phyloP scores from a whole-genome alignment of 2,797 vertebrate genomes.

The Mormyrops boulengeri region DNA sequence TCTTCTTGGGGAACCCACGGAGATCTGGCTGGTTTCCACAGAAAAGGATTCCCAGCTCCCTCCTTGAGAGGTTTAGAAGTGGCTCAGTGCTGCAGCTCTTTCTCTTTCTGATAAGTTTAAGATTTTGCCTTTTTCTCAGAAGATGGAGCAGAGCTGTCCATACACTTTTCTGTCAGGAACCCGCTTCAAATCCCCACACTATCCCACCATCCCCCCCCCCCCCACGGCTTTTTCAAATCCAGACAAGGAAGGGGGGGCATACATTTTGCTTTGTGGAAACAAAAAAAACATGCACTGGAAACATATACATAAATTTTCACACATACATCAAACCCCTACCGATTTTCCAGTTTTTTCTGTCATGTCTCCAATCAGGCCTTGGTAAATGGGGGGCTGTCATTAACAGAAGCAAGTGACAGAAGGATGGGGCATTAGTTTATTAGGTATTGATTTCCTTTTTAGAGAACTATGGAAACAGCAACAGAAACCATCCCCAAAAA shows the following conservation, averaged over 20 bases:
- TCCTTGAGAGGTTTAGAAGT: background rate
- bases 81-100: background rate
- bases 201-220: background rate
- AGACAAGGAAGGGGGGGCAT: background rate
- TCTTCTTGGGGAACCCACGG: background rate
- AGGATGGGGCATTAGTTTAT: background rate
- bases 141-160: background rate
- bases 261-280: background rate
- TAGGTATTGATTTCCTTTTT: background rate
- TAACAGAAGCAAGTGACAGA: background rate
- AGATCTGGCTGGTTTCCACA: background rate
- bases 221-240: background rate
- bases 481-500: background rate
- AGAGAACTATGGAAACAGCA: background rate
- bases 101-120: background rate
- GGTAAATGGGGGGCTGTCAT: background rate
- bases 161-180: background rate
- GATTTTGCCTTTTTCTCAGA: background rate
- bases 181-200: background rate
- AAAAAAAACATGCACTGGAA: background rate
- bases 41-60: background rate
- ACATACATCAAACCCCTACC: background rate
- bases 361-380: background rate
- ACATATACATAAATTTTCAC: background rate
- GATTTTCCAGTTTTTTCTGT: background rate